Evolutionary conservation across 2,888 invertebrate genomes (phyloP).

Genomic region (Tortrix viridana): DNA sequence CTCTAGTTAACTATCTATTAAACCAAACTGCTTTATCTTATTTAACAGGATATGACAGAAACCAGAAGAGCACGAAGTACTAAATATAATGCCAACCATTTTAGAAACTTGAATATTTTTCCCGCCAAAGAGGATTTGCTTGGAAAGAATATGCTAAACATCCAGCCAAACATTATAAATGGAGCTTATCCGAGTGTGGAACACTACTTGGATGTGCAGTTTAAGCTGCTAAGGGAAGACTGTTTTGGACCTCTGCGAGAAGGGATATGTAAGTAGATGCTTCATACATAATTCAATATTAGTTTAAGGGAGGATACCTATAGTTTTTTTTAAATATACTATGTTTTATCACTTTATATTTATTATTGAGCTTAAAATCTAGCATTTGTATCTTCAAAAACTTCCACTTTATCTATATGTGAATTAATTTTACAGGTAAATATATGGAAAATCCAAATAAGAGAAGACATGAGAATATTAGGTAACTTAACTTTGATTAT

Average conservation of each 20-base stretch:
- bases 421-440: slow-evolving; percentile 57
- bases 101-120: slow-evolving; percentile 66
- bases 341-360: no score
- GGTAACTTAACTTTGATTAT: no score
- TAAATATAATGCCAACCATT: slow-evolving; percentile 52
- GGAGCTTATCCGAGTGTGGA: slow-evolving; percentile 86
- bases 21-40: neutral
- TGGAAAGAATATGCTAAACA: slow-evolving; percentile 62
- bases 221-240: slow-evolving; percentile 91
- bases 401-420: slow-evolving; percentile 1
- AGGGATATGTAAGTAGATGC: slow-evolving; percentile 72
- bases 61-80: slow-evolving; percentile 19
- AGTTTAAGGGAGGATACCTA: no score
- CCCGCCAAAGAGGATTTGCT: slow-evolving; percentile 83
- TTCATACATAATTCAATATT: neutral
- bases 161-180: slow-evolving; percentile 82
- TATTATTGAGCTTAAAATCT: no score
- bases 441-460: slow-evolving; percentile 77
- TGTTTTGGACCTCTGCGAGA: slow-evolving; percentile 89
- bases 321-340: no score
- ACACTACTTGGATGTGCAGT: slow-evolving; percentile 92
- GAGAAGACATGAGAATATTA: slow-evolving; percentile 73
- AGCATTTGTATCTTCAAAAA: neutral
- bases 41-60: slow-evolving; percentile 38
- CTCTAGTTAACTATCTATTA: no score